These are phyloP conservation scores for Heliconius nattereri DNA, from an alignment of 1,140 invertebrate species.

Conservation along the genomic window DNA sequence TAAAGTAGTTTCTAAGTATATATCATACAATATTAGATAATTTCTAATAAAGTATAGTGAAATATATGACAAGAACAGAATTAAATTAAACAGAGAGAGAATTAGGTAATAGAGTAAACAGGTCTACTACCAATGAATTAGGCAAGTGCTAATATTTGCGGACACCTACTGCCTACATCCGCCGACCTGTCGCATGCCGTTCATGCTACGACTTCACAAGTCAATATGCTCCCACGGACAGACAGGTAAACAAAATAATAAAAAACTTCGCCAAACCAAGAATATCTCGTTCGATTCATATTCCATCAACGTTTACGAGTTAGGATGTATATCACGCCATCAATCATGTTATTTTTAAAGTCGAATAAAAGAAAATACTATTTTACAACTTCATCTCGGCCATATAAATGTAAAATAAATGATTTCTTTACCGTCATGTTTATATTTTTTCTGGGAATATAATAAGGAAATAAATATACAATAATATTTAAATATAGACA, in stretches of 20 bases:
- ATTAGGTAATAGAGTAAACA: constrained; percentile 63
- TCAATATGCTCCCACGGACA: constrained; percentile 64
- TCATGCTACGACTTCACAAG: constrained; percentile 42
- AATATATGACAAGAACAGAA: constrained; percentile 21
- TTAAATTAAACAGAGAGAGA: constrained; percentile 33
- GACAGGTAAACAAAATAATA: constrained; percentile 37
- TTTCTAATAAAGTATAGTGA: neutral
- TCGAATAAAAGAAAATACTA: neutral
- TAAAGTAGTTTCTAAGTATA: neutral
- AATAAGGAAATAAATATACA: neutral
- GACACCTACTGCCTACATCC: constrained; percentile 76
- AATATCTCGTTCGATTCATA: constrained; percentile 7
- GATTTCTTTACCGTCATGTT: neutral
- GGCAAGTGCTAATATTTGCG: constrained; percentile 76
- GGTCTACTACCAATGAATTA: constrained; percentile 58
- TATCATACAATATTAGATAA: neutral
- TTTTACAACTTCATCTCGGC: neutral
- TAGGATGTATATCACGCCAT: neutral
- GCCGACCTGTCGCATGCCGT: constrained; percentile 62
- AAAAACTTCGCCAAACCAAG: constrained; percentile 16
- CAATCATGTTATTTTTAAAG: neutral
- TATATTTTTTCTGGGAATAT: neutral
- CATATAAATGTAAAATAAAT: neutral
- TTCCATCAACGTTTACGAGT: constrained; percentile 17
- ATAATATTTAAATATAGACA: neutral